Base-by-base conservation (phyloP, 2,888 invertebrate species). In the Frankliniella fusca region DNA sequence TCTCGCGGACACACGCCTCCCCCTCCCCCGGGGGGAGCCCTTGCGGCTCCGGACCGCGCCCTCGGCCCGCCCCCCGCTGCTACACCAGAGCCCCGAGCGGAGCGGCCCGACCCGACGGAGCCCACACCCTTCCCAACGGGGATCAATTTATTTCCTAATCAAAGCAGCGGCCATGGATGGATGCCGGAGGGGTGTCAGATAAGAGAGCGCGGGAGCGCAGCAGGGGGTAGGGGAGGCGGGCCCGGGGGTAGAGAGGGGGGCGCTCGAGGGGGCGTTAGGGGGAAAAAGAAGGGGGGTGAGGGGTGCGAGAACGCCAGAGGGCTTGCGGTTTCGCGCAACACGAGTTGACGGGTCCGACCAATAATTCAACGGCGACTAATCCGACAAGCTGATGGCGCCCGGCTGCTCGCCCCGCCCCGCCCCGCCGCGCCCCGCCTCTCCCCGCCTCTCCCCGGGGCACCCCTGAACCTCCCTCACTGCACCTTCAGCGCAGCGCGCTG, bases 71-170 rank as follows among this genome's bases (percentile, higher is more conserved):
- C 11, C 61, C 61, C 70, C 70, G 23, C 23, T 23, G 0, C 70
- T 10, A 7, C 70, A 8, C 70, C 10, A 9, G 23, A n/a, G 10
- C 70, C 70, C n/a, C 65, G n/a, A 8, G n/a, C n/a, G n/a, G n/a
- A n/a, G 61, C 0, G 61, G 12, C 61, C 61, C 61, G 7, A n/a
- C n/a, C n/a, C n/a, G n/a, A n/a, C 15, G 18, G 20, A 11, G 27
- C 70, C n/a, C 70, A 10, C 70, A 9, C 70, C 70, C 70, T 27
- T 27, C 70, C 70, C 70, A 15, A 54, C 54, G 70, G 70, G 70
- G 70, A 76, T 76, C 70, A 76, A 76, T 76, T 76, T 76, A 76
- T 76, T 76, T 76, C 70, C 70, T 76, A 76, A 76, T 76, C 70
- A 76, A 76, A 76, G 70, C 70, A 5, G 23, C 70, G 70, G n/a